Evolutionary conservation across 2,888 invertebrate genomes (phyloP).

Genomic region (Entomobrya proxima): DNA sequence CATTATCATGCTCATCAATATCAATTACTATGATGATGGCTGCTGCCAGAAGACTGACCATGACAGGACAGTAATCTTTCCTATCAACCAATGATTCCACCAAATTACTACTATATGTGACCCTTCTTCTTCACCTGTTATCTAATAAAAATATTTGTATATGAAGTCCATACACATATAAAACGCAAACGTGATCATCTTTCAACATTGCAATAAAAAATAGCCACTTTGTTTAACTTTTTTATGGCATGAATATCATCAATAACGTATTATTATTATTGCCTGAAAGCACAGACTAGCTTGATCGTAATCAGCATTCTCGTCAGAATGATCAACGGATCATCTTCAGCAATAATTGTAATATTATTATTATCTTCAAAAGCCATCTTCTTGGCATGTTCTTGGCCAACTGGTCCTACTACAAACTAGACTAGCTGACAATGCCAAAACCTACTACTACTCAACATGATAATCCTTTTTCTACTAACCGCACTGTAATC

Average conservation of each 20-base stretch:
- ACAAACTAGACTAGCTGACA: not conserved
- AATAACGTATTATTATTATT: constrained; percentile 7
- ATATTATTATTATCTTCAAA: not conserved
- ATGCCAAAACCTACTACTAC: not conserved
- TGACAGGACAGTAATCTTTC: not conserved
- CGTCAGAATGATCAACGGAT: constrained; percentile 4
- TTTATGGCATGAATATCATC: not conserved
- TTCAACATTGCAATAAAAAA: constrained; percentile 23
- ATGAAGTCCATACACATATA: too few species aligned
- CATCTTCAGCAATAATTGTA: not conserved
- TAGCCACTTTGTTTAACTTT: not conserved
- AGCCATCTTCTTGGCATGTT: constrained; percentile 23
- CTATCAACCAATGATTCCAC: too few species aligned
- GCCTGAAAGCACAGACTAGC: not conserved
- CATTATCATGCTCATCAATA: not conserved
- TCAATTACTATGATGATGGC: not conserved
- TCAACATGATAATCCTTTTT: not conserved
- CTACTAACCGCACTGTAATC: too few species aligned
- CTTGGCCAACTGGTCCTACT: constrained; percentile 34
- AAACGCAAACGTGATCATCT: constrained; percentile 16
- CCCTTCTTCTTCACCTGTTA: constrained; percentile 20
- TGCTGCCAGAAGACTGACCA: constrained; percentile 9
- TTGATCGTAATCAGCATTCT: constrained; percentile 27
- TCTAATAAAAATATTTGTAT: not conserved
- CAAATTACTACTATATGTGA: too few species aligned